Percentiles rank a stretch among this genome's conserved stretches.
Conservation (phyloP, 2,888 invertebrate species). For the Hydrotaea cyrtoneurina region DNA sequence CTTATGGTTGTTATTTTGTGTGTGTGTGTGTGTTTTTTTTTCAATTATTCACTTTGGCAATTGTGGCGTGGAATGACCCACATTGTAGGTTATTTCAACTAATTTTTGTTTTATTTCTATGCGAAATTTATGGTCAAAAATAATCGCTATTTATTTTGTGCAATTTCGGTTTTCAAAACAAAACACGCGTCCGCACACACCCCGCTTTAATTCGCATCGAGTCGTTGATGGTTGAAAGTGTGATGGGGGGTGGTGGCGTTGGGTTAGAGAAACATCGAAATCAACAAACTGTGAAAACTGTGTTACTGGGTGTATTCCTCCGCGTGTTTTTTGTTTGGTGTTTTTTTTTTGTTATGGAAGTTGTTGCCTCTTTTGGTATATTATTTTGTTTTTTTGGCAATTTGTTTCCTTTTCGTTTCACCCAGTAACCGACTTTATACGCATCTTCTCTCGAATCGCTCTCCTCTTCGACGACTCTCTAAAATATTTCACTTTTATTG, state of each 20-base stretch:
- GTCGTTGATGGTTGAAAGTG: neutral
- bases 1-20: neutral
- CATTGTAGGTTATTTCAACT: conserved; percentile 12
- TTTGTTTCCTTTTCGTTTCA: conserved; percentile 72
- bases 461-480: conserved; percentile 28
- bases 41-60: neutral
- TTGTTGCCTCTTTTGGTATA: neutral
- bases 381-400: conserved; percentile 49
- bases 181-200: conserved; percentile 1
- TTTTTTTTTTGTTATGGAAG: neutral
- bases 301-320: conserved; percentile 67
- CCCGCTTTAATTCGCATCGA: neutral
- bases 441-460: conserved; percentile 27
- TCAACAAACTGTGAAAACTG: conserved; percentile 41
- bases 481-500: conserved; percentile 16
- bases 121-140: neutral
- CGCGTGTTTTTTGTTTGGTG: conserved; percentile 37
- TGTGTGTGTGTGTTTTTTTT: too few relatives aligned
- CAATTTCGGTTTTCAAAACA: conserved; percentile 14
- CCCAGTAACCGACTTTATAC: conserved; percentile 77
- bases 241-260: too few relatives aligned
- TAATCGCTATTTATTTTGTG: neutral
- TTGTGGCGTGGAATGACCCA: conserved; percentile 23
- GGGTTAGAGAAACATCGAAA: conserved; percentile 33
- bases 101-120: neutral